Evolutionary conservation across 2,113 vertebrate genomes (phyloP).

Genomic region (Collichthys lucidus): DNA sequence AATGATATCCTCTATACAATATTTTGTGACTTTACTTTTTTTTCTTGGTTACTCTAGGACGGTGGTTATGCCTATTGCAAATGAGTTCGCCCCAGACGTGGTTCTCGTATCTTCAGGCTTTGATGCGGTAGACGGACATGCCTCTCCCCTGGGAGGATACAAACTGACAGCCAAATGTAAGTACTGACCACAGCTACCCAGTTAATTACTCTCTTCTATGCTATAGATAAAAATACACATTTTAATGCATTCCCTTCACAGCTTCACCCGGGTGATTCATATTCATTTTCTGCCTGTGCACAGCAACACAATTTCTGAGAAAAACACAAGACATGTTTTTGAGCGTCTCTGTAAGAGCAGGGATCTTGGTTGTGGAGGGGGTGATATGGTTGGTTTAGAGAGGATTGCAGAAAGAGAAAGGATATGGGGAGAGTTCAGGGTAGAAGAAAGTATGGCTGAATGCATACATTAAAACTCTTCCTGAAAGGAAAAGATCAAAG

Average conservation of each 20-base stretch:
- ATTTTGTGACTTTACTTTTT: constrained; percentile 20
- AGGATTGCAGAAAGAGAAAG: constrained; percentile 58
- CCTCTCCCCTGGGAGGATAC: constrained; percentile 94
- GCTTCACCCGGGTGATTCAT: background rate
- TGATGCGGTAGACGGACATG: constrained; percentile 94
- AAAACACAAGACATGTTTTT: background rate
- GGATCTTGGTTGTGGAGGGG: constrained; percentile 39
- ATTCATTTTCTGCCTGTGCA: background rate
- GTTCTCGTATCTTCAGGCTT: constrained; percentile 97
- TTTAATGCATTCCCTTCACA: background rate
- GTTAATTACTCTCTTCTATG: background rate
- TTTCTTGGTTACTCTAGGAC: constrained; percentile 78
- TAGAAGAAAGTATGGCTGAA: constrained; percentile 35
- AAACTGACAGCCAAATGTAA: constrained; percentile 95
- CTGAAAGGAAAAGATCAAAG: constrained; percentile 73
- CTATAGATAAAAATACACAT: background rate
- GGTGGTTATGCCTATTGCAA: constrained; percentile 96
- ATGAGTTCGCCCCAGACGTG: constrained; percentile 93
- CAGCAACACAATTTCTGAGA: background rate
- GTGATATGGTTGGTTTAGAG: constrained; percentile 60
- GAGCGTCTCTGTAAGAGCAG: constrained; percentile 29
- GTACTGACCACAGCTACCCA: constrained; percentile 62
- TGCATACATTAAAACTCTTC: constrained; percentile 53
- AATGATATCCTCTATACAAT: background rate
- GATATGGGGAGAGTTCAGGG: constrained; percentile 29